Evolutionary conservation across 2,888 invertebrate genomes (phyloP), one percentile per base, ranked within the genome.

Genomic region (Mesorhabditis spiculigera): DNA sequence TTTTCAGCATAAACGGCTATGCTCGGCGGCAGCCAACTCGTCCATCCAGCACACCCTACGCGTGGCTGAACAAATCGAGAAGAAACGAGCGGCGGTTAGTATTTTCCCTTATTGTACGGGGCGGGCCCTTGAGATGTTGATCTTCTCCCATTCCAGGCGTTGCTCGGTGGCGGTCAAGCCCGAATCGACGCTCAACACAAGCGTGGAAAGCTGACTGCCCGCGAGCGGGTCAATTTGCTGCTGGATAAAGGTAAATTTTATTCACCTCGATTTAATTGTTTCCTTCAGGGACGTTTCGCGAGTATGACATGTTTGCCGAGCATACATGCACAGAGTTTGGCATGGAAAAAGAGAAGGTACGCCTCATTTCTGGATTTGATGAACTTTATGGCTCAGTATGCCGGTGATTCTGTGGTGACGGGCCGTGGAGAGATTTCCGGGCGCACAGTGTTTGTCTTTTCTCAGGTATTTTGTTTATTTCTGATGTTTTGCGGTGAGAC

Each of bases 341-440:
- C 45, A 91, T 91, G 90, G 89, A 90, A 70, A 89, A 90, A 71
- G 88, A 89, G 83, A 90, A 90, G 87, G 89, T 89, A 82, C 16
- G 65, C 28, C 4, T 63, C 8, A 63, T 16, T 13, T 13, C 41
- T 16, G 13, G 16, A 28, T 10, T 41, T 13, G 28, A 66, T 6
- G 42, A 66, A 44, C 10, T 65, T 66, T 41, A 43, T 65, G 42
- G 84, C 85, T 64, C 79, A 90, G 90, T 89, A 88, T 85, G 89
- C 90, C 63, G 91, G 91, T 63, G 91, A 91, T 86, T 90, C 90
- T 68, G 91, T 91, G 4, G 89, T 91, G 43, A 91, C 91, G n/a
- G 91, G 91, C 0, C 88, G 90, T 80, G 90, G 91, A 6, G 86
- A 89, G 66, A 90, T 91, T 73, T 89, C 90, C 86, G 91, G 91